These are phyloP conservation scores for Lottia scabra DNA, from an alignment of 2,888 invertebrate genomes.

Conservation along the genomic window DNA sequence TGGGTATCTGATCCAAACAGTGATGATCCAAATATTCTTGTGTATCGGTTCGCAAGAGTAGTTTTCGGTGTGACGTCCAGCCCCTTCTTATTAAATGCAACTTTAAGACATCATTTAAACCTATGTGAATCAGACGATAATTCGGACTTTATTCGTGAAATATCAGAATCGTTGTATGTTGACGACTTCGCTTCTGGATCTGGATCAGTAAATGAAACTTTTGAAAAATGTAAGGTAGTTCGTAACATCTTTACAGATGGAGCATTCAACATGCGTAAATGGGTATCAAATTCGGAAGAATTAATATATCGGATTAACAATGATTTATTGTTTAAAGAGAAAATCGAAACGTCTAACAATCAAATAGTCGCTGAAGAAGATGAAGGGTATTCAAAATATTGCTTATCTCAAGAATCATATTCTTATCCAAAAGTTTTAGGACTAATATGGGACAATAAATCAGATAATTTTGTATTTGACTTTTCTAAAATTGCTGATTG, in stretches of 20 bases:
- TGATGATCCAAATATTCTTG: not conserved
- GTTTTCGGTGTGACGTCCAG: not conserved
- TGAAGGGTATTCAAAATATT: too few relatives aligned
- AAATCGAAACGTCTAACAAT: too few relatives aligned
- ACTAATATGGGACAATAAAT: not conserved
- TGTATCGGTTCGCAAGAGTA: not conserved
- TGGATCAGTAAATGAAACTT: not conserved
- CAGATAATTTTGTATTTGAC: not conserved
- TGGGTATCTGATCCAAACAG: not conserved
- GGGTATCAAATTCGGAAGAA: not conserved
- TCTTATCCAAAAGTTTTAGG: not conserved
- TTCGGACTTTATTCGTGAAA: not conserved
- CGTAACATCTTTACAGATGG: not conserved
- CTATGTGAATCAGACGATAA: not conserved
- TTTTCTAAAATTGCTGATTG: not conserved
- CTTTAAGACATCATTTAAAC: not conserved
- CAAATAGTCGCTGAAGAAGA: too few relatives aligned
- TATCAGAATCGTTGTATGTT: not conserved
- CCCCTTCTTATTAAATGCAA: not conserved
- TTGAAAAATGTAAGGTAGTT: not conserved
- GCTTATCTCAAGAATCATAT: not conserved
- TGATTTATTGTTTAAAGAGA: too few relatives aligned
- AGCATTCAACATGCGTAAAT: not conserved
- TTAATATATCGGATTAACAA: too few relatives aligned
- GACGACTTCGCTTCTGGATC: not conserved